Evolutionary conservation across 2,888 invertebrate genomes (phyloP).

Genomic region (Periphyllus acericola): DNA sequence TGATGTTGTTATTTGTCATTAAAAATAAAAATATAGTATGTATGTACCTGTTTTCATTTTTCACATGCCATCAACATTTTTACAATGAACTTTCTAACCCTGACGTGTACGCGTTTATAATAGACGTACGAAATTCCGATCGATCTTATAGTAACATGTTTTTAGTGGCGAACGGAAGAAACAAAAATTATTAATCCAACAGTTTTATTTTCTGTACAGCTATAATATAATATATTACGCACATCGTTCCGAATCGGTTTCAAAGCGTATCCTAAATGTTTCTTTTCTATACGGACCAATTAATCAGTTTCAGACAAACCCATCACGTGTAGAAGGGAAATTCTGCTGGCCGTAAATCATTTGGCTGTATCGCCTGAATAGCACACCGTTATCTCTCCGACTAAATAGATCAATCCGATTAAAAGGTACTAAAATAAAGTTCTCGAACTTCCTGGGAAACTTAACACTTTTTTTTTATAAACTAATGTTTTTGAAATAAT

Average conservation of each 20-base stretch:
- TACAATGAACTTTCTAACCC: too few relatives aligned
- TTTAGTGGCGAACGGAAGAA: not conserved
- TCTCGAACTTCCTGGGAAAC: not conserved
- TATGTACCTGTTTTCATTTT: too few relatives aligned
- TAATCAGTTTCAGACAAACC: constrained; percentile 32
- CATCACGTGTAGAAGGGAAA: not conserved
- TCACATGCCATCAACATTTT: too few relatives aligned
- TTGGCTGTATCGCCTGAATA: not conserved
- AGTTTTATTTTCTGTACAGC: not conserved
- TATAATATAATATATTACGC: not conserved
- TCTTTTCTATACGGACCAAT: constrained; percentile 1
- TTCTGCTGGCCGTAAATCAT: constrained; percentile 36
- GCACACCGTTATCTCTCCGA: not conserved
- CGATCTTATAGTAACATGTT: not conserved
- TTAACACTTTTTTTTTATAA: not conserved
- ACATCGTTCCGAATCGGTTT: not conserved
- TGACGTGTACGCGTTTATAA: too few relatives aligned
- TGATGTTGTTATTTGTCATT: too few relatives aligned
- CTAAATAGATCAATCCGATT: constrained; percentile 15
- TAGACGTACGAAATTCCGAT: too few relatives aligned
- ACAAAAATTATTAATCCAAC: not conserved
- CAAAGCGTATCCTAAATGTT: not conserved
- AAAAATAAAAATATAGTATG: too few relatives aligned
- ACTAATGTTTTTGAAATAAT: too few relatives aligned
- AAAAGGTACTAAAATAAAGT: constrained; percentile 4